These are phyloP conservation scores for Ephestia elutella DNA, from an alignment of 1,140 invertebrate species.

Conservation along the genomic window DNA sequence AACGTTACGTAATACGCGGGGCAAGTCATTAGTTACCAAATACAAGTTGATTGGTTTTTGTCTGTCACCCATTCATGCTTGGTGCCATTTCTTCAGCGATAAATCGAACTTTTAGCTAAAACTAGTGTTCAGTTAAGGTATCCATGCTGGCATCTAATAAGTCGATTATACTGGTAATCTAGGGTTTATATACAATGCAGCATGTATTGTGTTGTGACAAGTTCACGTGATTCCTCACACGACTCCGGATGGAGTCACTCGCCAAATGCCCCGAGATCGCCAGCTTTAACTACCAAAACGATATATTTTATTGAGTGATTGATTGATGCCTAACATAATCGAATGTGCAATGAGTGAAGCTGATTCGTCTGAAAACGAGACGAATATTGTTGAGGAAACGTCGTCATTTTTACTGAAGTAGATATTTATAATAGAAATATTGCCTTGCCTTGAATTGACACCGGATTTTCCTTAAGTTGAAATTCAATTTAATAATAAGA, in stretches of 20 bases:
- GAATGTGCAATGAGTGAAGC: neutral
- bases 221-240: neutral
- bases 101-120: too few relatives aligned
- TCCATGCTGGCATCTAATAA: too few relatives aligned
- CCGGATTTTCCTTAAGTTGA: too few relatives aligned
- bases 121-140: too few relatives aligned
- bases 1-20: conserved; percentile 21
- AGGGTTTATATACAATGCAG: too few relatives aligned
- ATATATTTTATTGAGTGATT: conserved; percentile 7
- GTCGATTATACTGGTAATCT: too few relatives aligned
- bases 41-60: neutral
- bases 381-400: neutral
- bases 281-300: neutral
- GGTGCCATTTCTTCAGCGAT: too few relatives aligned
- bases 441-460: too few relatives aligned
- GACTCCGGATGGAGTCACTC: neutral
- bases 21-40: conserved; percentile 18
- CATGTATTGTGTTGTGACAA: neutral
- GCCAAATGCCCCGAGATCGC: neutral
- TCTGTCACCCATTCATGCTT: neutral
- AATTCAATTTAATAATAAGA: too few relatives aligned
- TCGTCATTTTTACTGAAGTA: too few relatives aligned
- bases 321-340: neutral
- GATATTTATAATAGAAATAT: too few relatives aligned
- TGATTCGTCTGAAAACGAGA: neutral